Evolutionary conservation across 2,888 invertebrate genomes (phyloP), one percentile per base, ranked within the genome.

Genomic region (Mimas tiliae): DNA sequence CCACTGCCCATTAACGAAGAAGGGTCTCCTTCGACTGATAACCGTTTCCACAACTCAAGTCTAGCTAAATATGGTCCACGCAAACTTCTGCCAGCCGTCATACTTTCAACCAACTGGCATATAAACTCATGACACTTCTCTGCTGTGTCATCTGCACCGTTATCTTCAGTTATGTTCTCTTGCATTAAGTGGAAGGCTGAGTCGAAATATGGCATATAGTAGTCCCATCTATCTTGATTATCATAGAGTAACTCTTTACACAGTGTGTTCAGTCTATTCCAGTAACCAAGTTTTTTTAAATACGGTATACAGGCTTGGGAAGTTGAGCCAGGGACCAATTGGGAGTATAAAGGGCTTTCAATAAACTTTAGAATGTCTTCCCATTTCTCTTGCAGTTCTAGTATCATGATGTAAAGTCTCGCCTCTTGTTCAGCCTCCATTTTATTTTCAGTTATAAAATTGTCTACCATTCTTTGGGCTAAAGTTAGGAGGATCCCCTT

Each of bases 401-500:
- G 75, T 69, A 99, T 97, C 94, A 98, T 97, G 66, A 99, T 94
- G 89, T 98, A 98, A 53, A 99, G 94, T 67, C 97, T 96, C 0
- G 98, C 96, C 87, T 99, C 99, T 88, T 98, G 98, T 85, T 99
- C 99, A 0, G 98, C 97, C 84, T 98, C 98, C 80, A 98, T 94
- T 92, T 97, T 98, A 74, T 97, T 96, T 70, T 98, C 98, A 6
- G 95, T 93, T 66, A 98, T 96, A 82, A 98, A 96, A 86, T 98
- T 99, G 75, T 96, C 95, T 38, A 98, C 96, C 99, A 99, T 99
- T 85, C 98, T 95, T 86, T 98, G 98, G 7, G 99, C 99, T 69
- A 99, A 93, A 1, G 97, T 96, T 42, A 99, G 94, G 34, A 97
- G 95, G 72, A 99, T 95, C 70, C 95, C 95, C 71, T 89, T 92